These are phyloP conservation scores for Ambastaia sidthimunki DNA, from an alignment of 2,797 vertebrate species.

Conservation along the genomic window DNA sequence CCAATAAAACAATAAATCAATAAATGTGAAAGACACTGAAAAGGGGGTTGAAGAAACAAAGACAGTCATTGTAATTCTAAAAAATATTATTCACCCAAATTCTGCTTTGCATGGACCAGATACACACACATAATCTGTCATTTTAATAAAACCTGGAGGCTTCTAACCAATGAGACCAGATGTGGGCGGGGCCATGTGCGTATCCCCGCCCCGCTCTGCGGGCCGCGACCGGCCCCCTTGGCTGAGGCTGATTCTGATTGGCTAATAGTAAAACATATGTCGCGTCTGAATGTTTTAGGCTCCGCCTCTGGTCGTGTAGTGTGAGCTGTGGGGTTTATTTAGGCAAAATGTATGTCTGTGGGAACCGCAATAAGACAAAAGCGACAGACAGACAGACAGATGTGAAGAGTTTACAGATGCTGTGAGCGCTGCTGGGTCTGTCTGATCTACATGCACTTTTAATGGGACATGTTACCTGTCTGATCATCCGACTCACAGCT, in stretches of 20 bases:
- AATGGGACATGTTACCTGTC: conserved; percentile 50
- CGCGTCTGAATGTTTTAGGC: conserved; percentile 49
- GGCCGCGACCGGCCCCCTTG: no score
- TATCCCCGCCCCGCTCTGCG: no score
- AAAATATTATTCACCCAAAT: background rate
- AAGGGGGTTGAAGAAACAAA: background rate
- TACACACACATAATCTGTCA: background rate
- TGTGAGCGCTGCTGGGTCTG: conserved; percentile 43
- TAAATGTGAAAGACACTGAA: conserved; percentile 40
- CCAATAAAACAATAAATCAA: conserved; percentile 47
- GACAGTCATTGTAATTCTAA: background rate
- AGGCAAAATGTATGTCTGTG: conserved; percentile 63
- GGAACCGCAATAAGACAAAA: conserved; percentile 5
- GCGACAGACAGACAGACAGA: conserved; percentile 26
- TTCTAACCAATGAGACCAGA: background rate
- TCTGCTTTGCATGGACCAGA: background rate
- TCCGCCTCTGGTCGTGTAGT: conserved; percentile 66
- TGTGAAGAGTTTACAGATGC: conserved; percentile 2
- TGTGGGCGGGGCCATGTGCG: no score
- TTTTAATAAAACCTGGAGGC: conserved; percentile 1
- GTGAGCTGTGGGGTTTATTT: conserved; percentile 62
- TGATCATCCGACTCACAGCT: conserved; percentile 41
- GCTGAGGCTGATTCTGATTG: conserved; percentile 8
- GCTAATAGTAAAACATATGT: conserved; percentile 63
- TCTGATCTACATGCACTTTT: conserved; percentile 56